phyloP scores from a whole-genome alignment of 2,888 invertebrate genomes.

The Heterodera filipjevi region DNA sequence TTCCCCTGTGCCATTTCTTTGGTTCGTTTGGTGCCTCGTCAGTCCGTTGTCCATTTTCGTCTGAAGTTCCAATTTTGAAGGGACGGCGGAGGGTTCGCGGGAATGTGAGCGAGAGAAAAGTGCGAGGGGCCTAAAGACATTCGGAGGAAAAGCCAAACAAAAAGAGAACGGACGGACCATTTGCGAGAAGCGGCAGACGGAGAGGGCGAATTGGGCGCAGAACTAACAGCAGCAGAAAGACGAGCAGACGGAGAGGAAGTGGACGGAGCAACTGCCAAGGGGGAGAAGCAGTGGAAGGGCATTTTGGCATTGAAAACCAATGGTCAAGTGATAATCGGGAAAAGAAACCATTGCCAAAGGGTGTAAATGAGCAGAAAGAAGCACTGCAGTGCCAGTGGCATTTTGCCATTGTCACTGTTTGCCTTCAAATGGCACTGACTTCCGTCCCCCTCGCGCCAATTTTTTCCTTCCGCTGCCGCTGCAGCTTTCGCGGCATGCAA shows the following conservation, averaged over 20 bases:
- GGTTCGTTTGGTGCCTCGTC: neutral
- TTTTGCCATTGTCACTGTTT: too few species aligned
- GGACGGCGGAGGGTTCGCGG: slow-evolving; percentile 3
- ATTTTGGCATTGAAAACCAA: neutral
- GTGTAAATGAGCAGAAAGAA: too few species aligned
- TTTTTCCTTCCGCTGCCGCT: slow-evolving; percentile 16
- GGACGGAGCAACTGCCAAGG: neutral
- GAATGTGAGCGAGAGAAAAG: neutral
- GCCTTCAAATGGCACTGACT: neutral
- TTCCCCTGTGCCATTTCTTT: slow-evolving; percentile 36
- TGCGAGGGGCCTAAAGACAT: neutral
- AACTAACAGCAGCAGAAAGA: neutral
- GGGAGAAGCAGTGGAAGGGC: neutral
- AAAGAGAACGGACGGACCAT: neutral
- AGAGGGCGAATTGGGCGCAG: slow-evolving; percentile 3
- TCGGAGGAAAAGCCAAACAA: neutral
- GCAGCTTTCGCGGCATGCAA: slow-evolving; percentile 21
- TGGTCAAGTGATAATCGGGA: too few species aligned
- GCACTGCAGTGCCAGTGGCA: too few species aligned
- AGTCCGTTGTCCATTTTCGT: neutral
- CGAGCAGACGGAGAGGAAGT: neutral
- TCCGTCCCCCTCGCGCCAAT: slow-evolving; percentile 16
- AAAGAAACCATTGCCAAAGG: too few species aligned
- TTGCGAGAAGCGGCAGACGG: neutral
- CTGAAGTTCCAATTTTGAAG: neutral